Conservation (phyloP, 2,113 vertebrate species). For the Gavialis gangeticus region DNA sequence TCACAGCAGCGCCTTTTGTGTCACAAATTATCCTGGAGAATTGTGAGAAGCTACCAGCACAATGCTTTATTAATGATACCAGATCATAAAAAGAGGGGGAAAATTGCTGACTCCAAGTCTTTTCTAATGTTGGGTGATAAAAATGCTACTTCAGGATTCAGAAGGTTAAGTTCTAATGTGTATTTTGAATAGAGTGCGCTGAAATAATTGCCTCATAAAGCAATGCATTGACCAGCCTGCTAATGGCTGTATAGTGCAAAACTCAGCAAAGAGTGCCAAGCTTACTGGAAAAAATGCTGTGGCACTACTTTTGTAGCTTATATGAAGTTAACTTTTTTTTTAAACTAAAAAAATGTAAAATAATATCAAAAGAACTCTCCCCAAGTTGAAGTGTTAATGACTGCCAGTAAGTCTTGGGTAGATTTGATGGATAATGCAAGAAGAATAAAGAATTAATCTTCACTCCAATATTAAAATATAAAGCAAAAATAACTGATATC, state of each 20-base stretch:
- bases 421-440: background rate
- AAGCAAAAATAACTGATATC: background rate
- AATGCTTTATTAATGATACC: constrained; percentile 92
- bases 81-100: constrained; percentile 85
- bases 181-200: constrained; percentile 93
- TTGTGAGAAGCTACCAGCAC: constrained; percentile 80
- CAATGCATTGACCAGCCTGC: constrained; percentile 88
- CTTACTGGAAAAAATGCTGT: constrained; percentile 89
- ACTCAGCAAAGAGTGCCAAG: constrained; percentile 89
- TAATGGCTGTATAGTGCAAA: constrained; percentile 87
- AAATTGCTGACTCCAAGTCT: constrained; percentile 89
- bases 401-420: background rate
- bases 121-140: constrained; percentile 93
- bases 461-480: background rate
- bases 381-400: background rate
- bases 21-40: constrained; percentile 88
- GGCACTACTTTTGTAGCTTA: constrained; percentile 79
- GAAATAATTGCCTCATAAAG: constrained; percentile 95
- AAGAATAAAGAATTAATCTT: background rate
- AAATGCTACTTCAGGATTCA: constrained; percentile 93
- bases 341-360: constrained; percentile 3
- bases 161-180: constrained; percentile 96
- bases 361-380: background rate
- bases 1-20: constrained; percentile 79
- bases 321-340: constrained; percentile 74